Evolutionary conservation across 2,797 vertebrate species (phyloP).

Genomic region (Hippopotamyrus pictus): DNA sequence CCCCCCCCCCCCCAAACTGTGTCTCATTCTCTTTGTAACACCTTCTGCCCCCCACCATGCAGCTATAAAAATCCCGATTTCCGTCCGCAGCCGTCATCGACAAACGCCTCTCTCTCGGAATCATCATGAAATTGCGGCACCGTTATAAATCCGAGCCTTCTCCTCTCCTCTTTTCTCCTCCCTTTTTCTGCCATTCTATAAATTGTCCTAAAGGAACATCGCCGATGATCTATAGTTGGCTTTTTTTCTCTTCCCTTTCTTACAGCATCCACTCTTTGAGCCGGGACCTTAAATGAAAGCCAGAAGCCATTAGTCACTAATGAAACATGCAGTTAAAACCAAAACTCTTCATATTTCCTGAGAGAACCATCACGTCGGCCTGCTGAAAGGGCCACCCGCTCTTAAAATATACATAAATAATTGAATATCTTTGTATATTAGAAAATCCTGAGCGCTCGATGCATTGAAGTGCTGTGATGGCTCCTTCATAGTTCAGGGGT

Average conservation of each 20-base stretch:
- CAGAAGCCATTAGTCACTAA: constrained; percentile 27
- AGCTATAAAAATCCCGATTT: constrained; percentile 36
- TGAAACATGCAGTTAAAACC: constrained; percentile 26
- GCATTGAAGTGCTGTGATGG: not conserved
- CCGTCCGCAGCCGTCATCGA: constrained; percentile 33
- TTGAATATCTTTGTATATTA: constrained; percentile 10
- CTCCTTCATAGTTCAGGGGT: not conserved
- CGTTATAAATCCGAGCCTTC: constrained; percentile 38
- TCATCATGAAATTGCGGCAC: constrained; percentile 41
- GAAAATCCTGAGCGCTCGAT: not conserved
- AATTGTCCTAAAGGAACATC: constrained; percentile 39
- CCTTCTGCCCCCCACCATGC: constrained; percentile 35
- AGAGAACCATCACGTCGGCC: constrained; percentile 31
- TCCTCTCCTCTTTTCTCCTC: constrained; percentile 21
- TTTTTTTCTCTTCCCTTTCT: constrained; percentile 32
- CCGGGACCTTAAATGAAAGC: constrained; percentile 28
- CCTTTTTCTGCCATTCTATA: constrained; percentile 36
- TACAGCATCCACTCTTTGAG: constrained; percentile 31
- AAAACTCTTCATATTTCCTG: constrained; percentile 28
- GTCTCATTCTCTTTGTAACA: not conserved
- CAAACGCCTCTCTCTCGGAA: constrained; percentile 38
- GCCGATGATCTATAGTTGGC: constrained; percentile 36
- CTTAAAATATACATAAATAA: constrained; percentile 17
- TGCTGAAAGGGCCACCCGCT: constrained; percentile 15
- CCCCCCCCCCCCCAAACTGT: constrained; percentile 31